phyloP scores from a whole-genome alignment of 2,797 vertebrate species.

The Lutjanus campechanus region DNA sequence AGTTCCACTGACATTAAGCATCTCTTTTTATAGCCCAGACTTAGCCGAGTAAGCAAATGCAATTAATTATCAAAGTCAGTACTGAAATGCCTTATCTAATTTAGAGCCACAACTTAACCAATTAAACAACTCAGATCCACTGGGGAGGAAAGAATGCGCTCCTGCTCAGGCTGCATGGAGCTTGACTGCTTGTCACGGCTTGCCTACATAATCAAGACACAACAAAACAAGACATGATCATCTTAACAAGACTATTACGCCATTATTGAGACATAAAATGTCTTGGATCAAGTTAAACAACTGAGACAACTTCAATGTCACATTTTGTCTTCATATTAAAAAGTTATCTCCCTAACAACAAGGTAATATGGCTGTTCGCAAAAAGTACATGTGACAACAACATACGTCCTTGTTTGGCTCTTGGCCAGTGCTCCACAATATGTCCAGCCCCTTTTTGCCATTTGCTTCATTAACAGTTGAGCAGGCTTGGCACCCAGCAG shows the following conservation, averaged over 20 bases:
- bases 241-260: constrained; percentile 20
- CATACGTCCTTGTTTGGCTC: neutral
- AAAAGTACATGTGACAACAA: neutral
- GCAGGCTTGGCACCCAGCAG: too few relatives aligned
- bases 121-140: constrained; percentile 55
- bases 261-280: neutral
- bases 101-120: constrained; percentile 57
- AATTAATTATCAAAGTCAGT: constrained; percentile 53
- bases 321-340: neutral
- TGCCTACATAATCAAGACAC: constrained; percentile 42
- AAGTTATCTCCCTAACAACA: neutral
- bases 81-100: constrained; percentile 53
- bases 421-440: neutral
- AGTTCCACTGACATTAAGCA: constrained; percentile 43
- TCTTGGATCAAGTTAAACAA: neutral
- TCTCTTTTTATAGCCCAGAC: constrained; percentile 54
- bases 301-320: neutral
- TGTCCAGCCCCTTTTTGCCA: too few relatives aligned
- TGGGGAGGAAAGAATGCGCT: constrained; percentile 39
- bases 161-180: constrained; percentile 28
- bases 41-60: constrained; percentile 43
- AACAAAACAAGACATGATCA: constrained; percentile 37
- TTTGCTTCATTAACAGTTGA: too few relatives aligned
- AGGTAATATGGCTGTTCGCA: neutral
- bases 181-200: constrained; percentile 56